Base-by-base conservation (phyloP, 2,113 vertebrate species). In the Malurus melanocephalus region DNA sequence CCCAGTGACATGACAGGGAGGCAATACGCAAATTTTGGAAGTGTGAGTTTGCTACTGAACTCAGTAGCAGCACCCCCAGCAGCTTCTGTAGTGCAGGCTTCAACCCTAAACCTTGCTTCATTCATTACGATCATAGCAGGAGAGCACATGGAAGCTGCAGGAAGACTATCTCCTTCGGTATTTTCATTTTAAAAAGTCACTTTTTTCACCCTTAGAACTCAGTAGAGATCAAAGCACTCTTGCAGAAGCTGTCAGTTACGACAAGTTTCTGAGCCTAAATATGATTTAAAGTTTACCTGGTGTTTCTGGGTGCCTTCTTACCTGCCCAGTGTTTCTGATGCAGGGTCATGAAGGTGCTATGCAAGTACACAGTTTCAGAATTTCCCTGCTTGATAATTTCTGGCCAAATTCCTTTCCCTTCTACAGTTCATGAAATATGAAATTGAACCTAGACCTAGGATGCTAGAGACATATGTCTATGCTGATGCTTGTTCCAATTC, bases 181-280 rank as follows among this genome's bases (percentile, higher is more conserved):
- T 1, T 23, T 8, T 30, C 55, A 51, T 57, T 11, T 10, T 23
- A 90, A 87, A 80, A 10, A 0, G 0, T 2, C 0, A 0, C 24
- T 45, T 42, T 48, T 65, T 35, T 11, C 1, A 5, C 26, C 38
- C 12, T 51, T 24, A 62, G 43, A 68, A 68, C 30, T 61, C 91
- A 2, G 11, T 62, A 51, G 28, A 80, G 16, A 77, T 51, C 33
- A 80, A 85, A 93, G 64, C 19, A 53, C 20, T 83, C 42, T 49
- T 45, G 72, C 22, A 77, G 48, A 77, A 87, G 15, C 59, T 61
- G 53, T 42, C 62, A 80, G 43, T 4, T 74, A 28, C 13, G 27
- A 26, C 49, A 91, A 43, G 4, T 40, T 85, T 88, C n/a, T 64
- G 10, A 91, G 40, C 2, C 19, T 40, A 80, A 91, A 67, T 48